Evolutionary conservation across 2,888 invertebrate species (phyloP), one percentile per base, ranked within the genome.

Genomic region (Troides oblongomaculatus): DNA sequence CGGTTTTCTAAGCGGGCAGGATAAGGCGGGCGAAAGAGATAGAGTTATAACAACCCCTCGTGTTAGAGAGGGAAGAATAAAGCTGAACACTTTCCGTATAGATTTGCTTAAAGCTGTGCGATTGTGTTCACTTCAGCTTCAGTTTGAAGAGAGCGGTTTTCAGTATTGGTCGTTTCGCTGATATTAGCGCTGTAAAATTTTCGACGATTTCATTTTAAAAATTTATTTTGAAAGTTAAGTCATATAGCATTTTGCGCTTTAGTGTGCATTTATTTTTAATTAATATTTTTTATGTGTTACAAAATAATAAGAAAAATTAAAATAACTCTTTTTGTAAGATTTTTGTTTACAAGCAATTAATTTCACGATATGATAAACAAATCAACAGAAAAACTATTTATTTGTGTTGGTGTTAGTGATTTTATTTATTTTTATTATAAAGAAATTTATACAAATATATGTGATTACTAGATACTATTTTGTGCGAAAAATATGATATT

Each of bases 51-150:
- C 68, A 62, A 70, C 50, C 62, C 57, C 30, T 62, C 62, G 39
- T 6, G 79, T 71, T 70, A 68, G 83, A 88, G 72, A 79, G 75
- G 76, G 87, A 89, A 68, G 64, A 77, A 58, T 36, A 74, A 71
- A 73, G 73, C 64, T 84, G 80, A 86, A 83, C 86, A 86, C 84
- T 86, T 87, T 88, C 83, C 84, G 84, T 90, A 90, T 90, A 89
- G 91, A 91, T 91, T 87, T 88, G 85, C 86, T 86, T 86, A 88
- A 88, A 87, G 84, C 87, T 83, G 80, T 78, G 79, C 77, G 75
- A 77, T 77, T 71, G 70, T 71, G 76, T 74, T 75, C 72, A 71
- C 72, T 76, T 74, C 74, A 75, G 76, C 72, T 75, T 76, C 74
- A 75, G 74, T 75, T 82, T 70, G 74, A 72, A 75, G 72, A 68